Evolutionary conservation across 1,140 invertebrate species (phyloP).

Genomic region (Pentalonia nigronervosa): DNA sequence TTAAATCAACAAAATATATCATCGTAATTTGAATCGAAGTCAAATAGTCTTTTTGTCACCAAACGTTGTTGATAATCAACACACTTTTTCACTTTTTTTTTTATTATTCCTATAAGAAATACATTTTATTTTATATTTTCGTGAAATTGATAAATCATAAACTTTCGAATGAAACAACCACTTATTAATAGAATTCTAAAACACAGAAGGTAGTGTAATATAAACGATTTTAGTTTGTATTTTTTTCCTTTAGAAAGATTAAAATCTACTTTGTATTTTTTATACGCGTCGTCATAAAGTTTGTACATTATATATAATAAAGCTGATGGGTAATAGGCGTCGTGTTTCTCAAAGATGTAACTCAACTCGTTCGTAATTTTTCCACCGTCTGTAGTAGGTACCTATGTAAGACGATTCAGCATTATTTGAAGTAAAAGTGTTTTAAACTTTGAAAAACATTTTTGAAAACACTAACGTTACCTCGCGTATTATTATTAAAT

Average conservation of each 20-base stretch:
- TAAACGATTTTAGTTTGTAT: not conserved
- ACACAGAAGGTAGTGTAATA: not conserved
- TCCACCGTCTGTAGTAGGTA: not conserved
- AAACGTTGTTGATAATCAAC: not conserved
- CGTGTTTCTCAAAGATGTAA: not conserved
- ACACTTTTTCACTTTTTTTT: not conserved
- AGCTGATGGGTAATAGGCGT: not conserved
- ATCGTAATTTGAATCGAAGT: not conserved
- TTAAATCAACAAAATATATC: not conserved
- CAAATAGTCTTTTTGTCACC: not conserved
- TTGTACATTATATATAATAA: not conserved
- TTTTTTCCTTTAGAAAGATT: not conserved
- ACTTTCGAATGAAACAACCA: not conserved
- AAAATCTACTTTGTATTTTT: not conserved
- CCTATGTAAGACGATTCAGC: not conserved
- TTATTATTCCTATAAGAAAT: too few relatives aligned
- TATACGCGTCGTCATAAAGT: not conserved
- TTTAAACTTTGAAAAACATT: not conserved
- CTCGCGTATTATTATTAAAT: not conserved
- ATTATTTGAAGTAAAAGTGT: not conserved
- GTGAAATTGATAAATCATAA: not conserved
- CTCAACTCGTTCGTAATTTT: not conserved
- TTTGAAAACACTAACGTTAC: not conserved
- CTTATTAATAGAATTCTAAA: not conserved
- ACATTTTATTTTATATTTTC: not conserved